Evolutionary conservation across 2,888 invertebrate species (phyloP).

Genomic region (Aleiodes testaceus): DNA sequence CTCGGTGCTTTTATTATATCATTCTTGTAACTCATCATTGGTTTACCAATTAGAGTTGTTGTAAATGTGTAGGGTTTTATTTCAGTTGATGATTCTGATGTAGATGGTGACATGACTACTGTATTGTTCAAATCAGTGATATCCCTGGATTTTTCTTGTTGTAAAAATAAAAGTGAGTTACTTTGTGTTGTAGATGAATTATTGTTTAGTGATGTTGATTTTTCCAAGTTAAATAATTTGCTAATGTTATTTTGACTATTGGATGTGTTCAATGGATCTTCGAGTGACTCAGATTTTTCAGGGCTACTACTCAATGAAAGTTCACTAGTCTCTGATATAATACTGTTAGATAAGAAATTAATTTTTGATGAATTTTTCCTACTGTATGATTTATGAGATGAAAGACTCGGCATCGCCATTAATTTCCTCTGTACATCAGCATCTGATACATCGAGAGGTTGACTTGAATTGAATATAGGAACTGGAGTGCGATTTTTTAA

Average conservation of each 20-base stretch:
- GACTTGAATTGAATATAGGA: conserved; percentile 49
- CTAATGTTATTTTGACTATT: conserved; percentile 2
- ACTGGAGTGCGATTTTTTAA: conserved; percentile 53
- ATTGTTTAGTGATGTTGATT: conserved; percentile 2
- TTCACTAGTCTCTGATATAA: conserved; percentile 43
- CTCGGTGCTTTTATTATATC: conserved; percentile 60
- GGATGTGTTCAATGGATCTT: not conserved
- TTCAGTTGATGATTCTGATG: conserved; percentile 33
- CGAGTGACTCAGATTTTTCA: not conserved
- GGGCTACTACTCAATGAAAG: not conserved
- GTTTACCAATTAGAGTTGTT: conserved; percentile 48
- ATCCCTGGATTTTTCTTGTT: conserved; percentile 32
- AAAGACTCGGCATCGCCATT: conserved; percentile 63
- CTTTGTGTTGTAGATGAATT: conserved; percentile 3
- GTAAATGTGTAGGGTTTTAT: conserved; percentile 42
- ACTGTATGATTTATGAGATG: conserved; percentile 46
- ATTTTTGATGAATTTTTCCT: conserved; percentile 44
- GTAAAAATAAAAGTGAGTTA: not conserved
- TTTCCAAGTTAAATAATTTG: not conserved
- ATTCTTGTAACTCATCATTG: conserved; percentile 53
- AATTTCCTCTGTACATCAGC: conserved; percentile 63
- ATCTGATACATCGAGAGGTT: conserved; percentile 65
- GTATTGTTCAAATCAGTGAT: conserved; percentile 30
- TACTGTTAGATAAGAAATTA: conserved; percentile 46
- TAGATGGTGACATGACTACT: not conserved